phyloP scores from a whole-genome alignment of 2,797 vertebrate genomes.

The Craterocephalus amniculus region DNA sequence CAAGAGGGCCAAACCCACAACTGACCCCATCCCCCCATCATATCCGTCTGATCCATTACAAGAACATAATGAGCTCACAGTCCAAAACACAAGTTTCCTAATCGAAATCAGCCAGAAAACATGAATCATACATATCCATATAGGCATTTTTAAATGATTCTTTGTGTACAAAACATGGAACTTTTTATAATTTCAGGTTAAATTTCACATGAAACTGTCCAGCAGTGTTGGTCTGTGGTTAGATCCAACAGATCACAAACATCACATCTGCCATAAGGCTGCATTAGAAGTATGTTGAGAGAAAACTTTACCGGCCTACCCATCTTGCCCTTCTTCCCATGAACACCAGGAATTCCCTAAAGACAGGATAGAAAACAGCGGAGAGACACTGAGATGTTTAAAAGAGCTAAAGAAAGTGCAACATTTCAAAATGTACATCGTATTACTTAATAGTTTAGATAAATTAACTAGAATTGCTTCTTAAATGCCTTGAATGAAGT shows the following conservation, averaged over 20 bases:
- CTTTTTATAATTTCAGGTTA: constrained; percentile 15
- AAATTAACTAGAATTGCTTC: not conserved
- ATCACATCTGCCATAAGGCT: constrained; percentile 25
- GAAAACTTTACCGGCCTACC: constrained; percentile 99
- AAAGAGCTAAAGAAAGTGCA: not conserved
- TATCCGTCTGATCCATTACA: constrained; percentile 32
- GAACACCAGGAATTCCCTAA: constrained; percentile 91
- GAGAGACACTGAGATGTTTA: constrained; percentile 29
- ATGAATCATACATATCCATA: constrained; percentile 13
- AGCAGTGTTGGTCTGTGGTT: constrained; percentile 39
- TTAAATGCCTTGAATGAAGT: not conserved
- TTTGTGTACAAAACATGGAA: not conserved
- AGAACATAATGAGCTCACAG: constrained; percentile 28
- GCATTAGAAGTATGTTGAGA: constrained; percentile 89
- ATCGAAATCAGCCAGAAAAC: constrained; percentile 30
- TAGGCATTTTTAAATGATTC: not conserved
- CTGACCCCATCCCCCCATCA: constrained; percentile 34
- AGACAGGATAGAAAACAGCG: constrained; percentile 56
- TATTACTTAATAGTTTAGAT: not conserved
- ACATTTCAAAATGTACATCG: not conserved
- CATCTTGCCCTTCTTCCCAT: constrained; percentile 98
- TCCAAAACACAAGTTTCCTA: constrained; percentile 10
- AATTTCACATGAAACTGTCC: constrained; percentile 20
- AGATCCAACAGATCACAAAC: constrained; percentile 47
- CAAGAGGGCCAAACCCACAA: constrained; percentile 60